Evolutionary conservation across 2,113 vertebrate species (phyloP).

Genomic region (Carassius auratus): DNA sequence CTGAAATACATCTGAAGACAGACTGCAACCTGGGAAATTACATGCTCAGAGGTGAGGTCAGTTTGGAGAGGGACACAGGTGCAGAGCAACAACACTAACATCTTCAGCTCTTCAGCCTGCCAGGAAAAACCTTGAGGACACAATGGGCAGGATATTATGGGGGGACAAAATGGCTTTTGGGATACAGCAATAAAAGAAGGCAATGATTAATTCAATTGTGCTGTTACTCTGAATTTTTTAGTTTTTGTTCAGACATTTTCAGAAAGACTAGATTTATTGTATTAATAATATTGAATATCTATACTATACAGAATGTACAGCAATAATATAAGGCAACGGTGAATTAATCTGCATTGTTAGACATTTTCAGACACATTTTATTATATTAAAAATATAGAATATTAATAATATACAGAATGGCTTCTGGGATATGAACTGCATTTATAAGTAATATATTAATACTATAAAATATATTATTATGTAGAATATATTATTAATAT

Average conservation of each 20-base stretch:
- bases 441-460: background rate
- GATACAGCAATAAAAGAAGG: background rate
- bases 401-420: background rate
- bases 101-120: background rate
- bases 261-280: background rate
- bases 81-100: background rate
- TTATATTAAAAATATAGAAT: no score
- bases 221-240: no score
- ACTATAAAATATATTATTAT: no score
- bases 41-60: constrained; percentile 19
- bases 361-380: no score
- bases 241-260: no score
- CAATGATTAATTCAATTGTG: no score
- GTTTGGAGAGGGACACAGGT: constrained; percentile 17
- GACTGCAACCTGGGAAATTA: constrained; percentile 20
- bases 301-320: no score
- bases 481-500: no score
- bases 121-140: constrained; percentile 27
- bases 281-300: background rate
- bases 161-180: background rate
- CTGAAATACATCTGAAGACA: constrained; percentile 38
- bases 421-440: background rate
- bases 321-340: no score
- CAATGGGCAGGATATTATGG: background rate
- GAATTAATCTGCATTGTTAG: no score